These are phyloP conservation scores for Diadegma fenestrale DNA, from an alignment of 2,888 invertebrate genomes.

Conservation along the genomic window DNA sequence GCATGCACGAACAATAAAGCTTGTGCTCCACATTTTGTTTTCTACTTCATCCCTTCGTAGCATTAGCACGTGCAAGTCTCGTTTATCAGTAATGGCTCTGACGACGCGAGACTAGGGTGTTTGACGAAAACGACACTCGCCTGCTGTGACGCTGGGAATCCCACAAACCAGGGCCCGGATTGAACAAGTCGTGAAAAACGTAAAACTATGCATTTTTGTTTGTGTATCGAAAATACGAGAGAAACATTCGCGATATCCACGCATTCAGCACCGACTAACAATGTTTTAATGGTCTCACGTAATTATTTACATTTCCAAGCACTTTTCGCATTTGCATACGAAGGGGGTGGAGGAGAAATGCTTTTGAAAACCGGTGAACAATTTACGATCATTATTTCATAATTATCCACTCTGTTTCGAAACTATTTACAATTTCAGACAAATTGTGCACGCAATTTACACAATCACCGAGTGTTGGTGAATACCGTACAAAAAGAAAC, in stretches of 20 bases:
- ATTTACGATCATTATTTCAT: neutral
- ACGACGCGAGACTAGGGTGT: conserved; percentile 65
- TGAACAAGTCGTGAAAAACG: neutral
- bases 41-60: conserved; percentile 69
- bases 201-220: neutral
- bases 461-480: neutral
- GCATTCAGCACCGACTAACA: conserved; percentile 21
- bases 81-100: conserved; percentile 77
- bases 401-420: neutral
- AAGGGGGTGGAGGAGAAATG: neutral
- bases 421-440: neutral
- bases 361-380: neutral
- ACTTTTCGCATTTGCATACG: conserved; percentile 6
- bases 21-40: conserved; percentile 74
- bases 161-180: neutral
- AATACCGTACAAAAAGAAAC: neutral
- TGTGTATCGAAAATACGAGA: conserved; percentile 2
- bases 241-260: conserved; percentile 25
- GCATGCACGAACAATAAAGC: conserved; percentile 80
- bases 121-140: conserved; percentile 31
- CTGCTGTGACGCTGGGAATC: conserved; percentile 11
- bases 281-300: conserved; percentile 32
- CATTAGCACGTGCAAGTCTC: conserved; percentile 73
- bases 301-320: conserved; percentile 15
- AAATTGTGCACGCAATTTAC: neutral